Evolutionary conservation across 30 jellyfish, hydroid and myxozoan species (phyloP).

Genomic region (Aurelia sp.): DNA sequence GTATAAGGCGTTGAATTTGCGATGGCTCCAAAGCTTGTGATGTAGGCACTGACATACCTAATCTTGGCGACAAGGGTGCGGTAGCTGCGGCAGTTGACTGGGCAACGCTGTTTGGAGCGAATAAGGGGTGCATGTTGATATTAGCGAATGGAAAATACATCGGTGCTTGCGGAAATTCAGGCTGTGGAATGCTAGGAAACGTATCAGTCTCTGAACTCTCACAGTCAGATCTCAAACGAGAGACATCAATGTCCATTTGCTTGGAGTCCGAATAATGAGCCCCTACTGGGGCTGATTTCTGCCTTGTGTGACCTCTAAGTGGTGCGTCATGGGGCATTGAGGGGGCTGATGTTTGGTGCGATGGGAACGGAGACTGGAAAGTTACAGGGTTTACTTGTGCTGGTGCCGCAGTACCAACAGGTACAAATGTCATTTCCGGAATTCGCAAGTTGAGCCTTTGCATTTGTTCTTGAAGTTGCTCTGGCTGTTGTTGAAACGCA

Average conservation of each 20-base stretch:
- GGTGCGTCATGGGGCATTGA: slow-evolving; percentile 29
- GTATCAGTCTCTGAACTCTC: slow-evolving; percentile 15
- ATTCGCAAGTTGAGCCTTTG: slow-evolving; percentile 78
- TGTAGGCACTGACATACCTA: slow-evolving; percentile 19
- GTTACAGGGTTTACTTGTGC: slow-evolving; percentile 46
- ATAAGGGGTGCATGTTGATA: slow-evolving; percentile 57
- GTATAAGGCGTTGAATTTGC: slow-evolving; percentile 28
- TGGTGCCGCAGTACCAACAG: slow-evolving; percentile 31
- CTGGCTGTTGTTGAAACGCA: slow-evolving; percentile 60
- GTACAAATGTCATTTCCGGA: slow-evolving; percentile 60
- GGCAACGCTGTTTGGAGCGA: slow-evolving; percentile 28
- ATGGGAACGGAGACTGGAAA: slow-evolving; percentile 46
- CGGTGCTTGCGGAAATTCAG: slow-evolving; percentile 47
- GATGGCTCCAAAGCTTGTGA: slow-evolving; percentile 32
- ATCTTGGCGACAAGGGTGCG: slow-evolving; percentile 21
- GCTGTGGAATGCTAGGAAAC: slow-evolving; percentile 43
- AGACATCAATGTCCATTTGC: slow-evolving; percentile 81
- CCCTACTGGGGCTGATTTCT: slow-evolving; percentile 71
- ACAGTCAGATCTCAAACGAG: slow-evolving; percentile 20
- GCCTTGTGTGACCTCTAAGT: slow-evolving; percentile 43
- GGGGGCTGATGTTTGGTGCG: slow-evolving; percentile 58
- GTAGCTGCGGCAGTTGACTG: slow-evolving; percentile 35
- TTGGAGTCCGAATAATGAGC: slow-evolving; percentile 35
- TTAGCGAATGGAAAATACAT: slow-evolving; percentile 58
- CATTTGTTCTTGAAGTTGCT: slow-evolving; percentile 91